phyloP scores from a whole-genome alignment of 2,888 invertebrate species.

The Chrysodeixis includens region DNA sequence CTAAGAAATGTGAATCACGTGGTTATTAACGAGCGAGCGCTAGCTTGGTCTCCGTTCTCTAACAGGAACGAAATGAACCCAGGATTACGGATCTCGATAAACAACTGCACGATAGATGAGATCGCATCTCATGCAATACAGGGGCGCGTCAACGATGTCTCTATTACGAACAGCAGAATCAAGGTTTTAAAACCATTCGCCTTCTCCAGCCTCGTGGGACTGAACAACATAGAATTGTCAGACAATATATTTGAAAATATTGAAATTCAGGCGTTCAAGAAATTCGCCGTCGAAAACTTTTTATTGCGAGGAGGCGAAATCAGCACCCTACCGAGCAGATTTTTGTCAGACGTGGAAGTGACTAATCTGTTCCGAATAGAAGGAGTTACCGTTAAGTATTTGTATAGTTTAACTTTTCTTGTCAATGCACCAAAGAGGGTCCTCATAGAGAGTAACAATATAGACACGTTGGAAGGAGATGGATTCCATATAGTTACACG shows the following conservation, averaged over 20 bases:
- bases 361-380: constrained; percentile 91
- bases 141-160: constrained; percentile 92
- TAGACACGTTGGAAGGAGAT: constrained; percentile 90
- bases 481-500: constrained; percentile 90
- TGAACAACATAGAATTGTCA: constrained; percentile 90
- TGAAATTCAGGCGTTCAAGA: constrained; percentile 93
- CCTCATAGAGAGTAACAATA: constrained; percentile 89
- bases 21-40: constrained; percentile 89
- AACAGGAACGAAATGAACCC: constrained; percentile 91
- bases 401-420: constrained; percentile 92
- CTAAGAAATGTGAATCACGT: constrained; percentile 91
- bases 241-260: constrained; percentile 90
- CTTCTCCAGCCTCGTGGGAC: constrained; percentile 92
- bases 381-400: constrained; percentile 90
- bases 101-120: constrained; percentile 86
- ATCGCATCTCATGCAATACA: constrained; percentile 91
- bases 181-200: constrained; percentile 92
- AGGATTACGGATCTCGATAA: constrained; percentile 86
- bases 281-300: constrained; percentile 92
- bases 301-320: constrained; percentile 90
- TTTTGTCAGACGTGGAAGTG: constrained; percentile 93
- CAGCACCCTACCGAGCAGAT: constrained; percentile 91
- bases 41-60: constrained; percentile 89
- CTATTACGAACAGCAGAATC: constrained; percentile 90
- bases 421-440: constrained; percentile 90